These are phyloP conservation scores for Dromococcyx pavoninus DNA, from an alignment of 2,797 vertebrate genomes.

Conservation along the genomic window DNA sequence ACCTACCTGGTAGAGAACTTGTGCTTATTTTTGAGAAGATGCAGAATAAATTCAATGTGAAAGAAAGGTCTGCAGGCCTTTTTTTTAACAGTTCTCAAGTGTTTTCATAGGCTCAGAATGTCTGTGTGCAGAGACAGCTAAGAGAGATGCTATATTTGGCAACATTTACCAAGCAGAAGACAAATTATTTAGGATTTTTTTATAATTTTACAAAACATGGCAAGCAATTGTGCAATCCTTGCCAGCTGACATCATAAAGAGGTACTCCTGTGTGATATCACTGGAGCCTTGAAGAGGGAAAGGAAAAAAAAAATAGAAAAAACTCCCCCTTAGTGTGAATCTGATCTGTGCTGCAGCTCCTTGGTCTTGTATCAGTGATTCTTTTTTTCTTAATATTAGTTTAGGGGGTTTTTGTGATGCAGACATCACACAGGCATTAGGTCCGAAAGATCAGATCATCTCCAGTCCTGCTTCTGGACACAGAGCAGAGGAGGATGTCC, in stretches of 20 bases:
- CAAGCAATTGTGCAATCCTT: neutral
- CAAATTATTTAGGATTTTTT: neutral
- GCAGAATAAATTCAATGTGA: neutral
- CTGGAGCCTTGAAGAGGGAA: neutral
- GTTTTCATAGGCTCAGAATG: neutral
- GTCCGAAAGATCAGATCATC: neutral
- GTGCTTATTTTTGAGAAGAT: neutral
- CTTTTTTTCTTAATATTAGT: neutral
- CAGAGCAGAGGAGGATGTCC: neutral
- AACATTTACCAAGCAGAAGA: neutral
- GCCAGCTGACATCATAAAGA: neutral
- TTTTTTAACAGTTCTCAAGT: neutral
- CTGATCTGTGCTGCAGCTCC: neutral
- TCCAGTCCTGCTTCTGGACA: neutral
- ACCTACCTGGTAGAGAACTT: neutral
- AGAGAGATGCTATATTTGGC: neutral
- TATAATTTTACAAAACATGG: neutral
- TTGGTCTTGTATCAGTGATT: neutral
- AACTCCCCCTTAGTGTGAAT: neutral
- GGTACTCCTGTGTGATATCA: neutral
- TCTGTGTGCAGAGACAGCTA: neutral
- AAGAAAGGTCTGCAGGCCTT: neutral
- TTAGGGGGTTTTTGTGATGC: neutral
- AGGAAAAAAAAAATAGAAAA: neutral
- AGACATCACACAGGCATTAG: neutral